Percentiles rank a stretch among this genome's conserved stretches.
phyloP scores from a whole-genome alignment of 1,140 invertebrate species.

The Acyrthosiphon pisum region DNA sequence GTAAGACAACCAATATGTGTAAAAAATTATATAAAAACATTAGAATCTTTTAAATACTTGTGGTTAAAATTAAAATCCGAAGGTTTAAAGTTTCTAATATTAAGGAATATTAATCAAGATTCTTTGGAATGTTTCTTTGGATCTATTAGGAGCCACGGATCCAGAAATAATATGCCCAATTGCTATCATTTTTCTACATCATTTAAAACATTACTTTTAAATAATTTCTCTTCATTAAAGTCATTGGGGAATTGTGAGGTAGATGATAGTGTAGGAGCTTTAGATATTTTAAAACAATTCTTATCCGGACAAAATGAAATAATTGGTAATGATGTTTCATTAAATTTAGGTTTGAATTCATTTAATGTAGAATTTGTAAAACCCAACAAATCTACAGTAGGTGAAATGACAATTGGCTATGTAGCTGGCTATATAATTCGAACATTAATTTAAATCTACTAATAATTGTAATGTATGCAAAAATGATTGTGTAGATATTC shows the following conservation, averaged over 20 bases:
- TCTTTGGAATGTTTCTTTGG: slow-evolving; percentile 14
- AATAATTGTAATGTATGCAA: background rate
- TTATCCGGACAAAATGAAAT: background rate
- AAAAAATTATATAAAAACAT: background rate
- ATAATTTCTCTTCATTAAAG: slow-evolving; percentile 16
- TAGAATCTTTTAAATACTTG: background rate
- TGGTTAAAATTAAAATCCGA: background rate
- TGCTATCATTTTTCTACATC: background rate
- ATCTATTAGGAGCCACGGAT: background rate
- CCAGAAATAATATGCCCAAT: slow-evolving; percentile 5
- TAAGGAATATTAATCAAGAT: background rate
- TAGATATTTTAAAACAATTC: slow-evolving; percentile 28
- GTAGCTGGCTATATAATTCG: background rate
- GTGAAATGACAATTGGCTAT: slow-evolving; percentile 13
- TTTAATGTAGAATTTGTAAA: background rate
- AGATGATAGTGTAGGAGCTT: slow-evolving; percentile 1
- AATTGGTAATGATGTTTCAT: background rate
- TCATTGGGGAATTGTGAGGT: background rate
- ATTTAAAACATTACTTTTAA: slow-evolving; percentile 19
- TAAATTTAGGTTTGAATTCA: background rate
- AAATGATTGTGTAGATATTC: background rate
- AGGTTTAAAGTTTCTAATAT: background rate
- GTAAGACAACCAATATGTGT: too few species aligned
- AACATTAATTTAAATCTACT: background rate
- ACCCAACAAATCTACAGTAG: background rate